A percentile compares a stretch with the other conserved stretches of the same genome.
Evolutionary conservation across 2,797 vertebrate species (phyloP).

Genomic region (Anolis apletophallus): DNA sequence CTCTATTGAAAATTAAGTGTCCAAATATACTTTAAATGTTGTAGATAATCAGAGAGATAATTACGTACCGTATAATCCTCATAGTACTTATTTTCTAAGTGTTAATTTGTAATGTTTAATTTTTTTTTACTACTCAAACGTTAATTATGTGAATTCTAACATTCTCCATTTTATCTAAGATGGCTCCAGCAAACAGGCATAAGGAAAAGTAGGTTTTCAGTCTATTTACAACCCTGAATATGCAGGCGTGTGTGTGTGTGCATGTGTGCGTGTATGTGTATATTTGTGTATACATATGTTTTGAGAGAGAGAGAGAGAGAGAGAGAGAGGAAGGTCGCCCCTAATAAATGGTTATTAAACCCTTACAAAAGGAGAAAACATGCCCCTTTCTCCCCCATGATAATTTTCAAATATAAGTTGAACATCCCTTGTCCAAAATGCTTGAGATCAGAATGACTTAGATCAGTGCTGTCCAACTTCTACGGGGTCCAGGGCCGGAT

Average conservation of each 20-base stretch:
- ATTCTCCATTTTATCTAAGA: neutral
- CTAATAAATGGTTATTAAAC: neutral
- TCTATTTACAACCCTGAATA: neutral
- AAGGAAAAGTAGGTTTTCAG: neutral
- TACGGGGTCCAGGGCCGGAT: too few relatives aligned
- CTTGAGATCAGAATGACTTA: too few relatives aligned
- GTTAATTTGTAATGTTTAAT: constrained; percentile 17
- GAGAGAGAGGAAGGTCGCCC: too few relatives aligned
- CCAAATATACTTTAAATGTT: constrained; percentile 22
- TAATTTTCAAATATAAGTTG: neutral
- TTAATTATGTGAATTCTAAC: neutral
- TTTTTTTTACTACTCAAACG: neutral
- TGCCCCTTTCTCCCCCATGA: neutral
- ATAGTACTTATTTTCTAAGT: constrained; percentile 11
- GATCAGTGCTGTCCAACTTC: too few relatives aligned
- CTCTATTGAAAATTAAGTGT: constrained; percentile 26
- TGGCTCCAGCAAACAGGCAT: neutral
- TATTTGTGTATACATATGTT: too few relatives aligned
- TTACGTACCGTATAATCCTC: constrained; percentile 11
- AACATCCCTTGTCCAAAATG: too few relatives aligned
- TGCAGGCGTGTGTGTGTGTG: neutral
- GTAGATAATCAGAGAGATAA: constrained; percentile 22
- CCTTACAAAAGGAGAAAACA: neutral
- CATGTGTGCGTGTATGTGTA: too few relatives aligned
- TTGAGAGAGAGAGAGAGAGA: too few relatives aligned